Evolutionary conservation across 1,140 invertebrate genomes (phyloP).

Genomic region (Paraescarpia echinospica): DNA sequence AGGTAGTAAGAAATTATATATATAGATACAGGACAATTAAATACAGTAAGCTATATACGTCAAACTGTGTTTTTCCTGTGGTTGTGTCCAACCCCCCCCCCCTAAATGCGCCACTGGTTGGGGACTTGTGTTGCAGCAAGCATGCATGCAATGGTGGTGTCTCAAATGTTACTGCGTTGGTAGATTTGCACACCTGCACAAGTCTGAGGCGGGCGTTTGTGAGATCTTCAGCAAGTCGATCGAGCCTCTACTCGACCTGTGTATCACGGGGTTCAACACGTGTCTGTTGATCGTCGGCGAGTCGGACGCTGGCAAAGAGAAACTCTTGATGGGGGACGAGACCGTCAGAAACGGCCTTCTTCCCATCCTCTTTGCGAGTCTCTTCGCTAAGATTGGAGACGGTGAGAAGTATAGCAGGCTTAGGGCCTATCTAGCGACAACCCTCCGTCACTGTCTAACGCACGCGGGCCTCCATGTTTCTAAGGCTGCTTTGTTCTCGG

Average conservation of each 20-base stretch:
- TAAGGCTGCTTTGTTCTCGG: not conserved
- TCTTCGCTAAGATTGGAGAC: slow-evolving; percentile 42
- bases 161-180: slow-evolving; percentile 15
- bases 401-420: slow-evolving; percentile 33
- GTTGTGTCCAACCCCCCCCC: no score
- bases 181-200: slow-evolving; percentile 41
- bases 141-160: not conserved
- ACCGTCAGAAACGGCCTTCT: slow-evolving; percentile 38
- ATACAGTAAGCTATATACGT: no score
- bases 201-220: slow-evolving; percentile 37
- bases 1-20: no score
- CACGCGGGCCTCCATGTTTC: not conserved
- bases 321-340: slow-evolving; percentile 41
- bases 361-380: slow-evolving; percentile 42
- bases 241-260: slow-evolving; percentile 41
- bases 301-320: slow-evolving; percentile 45
- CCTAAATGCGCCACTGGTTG: not conserved
- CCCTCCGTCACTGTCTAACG: not conserved
- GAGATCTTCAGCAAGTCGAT: slow-evolving; percentile 42
- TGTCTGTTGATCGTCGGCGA: slow-evolving; percentile 45
- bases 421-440: not conserved
- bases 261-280: slow-evolving; percentile 44
- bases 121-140: not conserved
- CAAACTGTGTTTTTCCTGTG: no score
- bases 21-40: no score